Conservation (phyloP, 2,888 invertebrate species). For the Brachyptera putata region DNA sequence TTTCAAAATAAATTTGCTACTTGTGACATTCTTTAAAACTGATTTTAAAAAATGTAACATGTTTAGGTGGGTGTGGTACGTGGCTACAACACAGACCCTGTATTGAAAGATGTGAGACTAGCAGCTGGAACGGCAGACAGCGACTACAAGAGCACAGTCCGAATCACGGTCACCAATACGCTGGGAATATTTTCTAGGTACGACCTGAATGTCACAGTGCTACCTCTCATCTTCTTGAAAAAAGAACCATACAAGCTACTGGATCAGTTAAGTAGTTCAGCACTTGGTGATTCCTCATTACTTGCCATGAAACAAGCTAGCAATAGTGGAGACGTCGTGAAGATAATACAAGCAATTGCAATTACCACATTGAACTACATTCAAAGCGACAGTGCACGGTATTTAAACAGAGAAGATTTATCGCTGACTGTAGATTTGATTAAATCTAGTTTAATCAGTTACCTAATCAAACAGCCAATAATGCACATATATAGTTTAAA, state of each 20-base stretch:
- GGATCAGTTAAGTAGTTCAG: neutral
- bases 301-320: neutral
- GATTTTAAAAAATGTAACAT: too few relatives aligned
- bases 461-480: neutral
- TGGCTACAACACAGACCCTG: neutral
- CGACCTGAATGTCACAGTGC: too few relatives aligned
- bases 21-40: too few relatives aligned
- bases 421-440: too few relatives aligned
- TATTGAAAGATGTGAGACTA: neutral
- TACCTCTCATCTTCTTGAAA: too few relatives aligned
- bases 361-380: neutral
- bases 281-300: neutral
- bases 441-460: too few relatives aligned
- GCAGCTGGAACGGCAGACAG: neutral
- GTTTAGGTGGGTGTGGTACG: neutral
- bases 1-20: too few relatives aligned
- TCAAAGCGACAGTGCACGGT: too few relatives aligned
- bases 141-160: neutral
- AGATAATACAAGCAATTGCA: neutral
- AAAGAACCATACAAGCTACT: neutral
- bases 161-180: neutral
- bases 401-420: too few relatives aligned
- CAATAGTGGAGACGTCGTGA: neutral
- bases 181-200: neutral
- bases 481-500: neutral